phyloP scores from a whole-genome alignment of 2,888 invertebrate species.

The Dolichomitus sp. region DNA sequence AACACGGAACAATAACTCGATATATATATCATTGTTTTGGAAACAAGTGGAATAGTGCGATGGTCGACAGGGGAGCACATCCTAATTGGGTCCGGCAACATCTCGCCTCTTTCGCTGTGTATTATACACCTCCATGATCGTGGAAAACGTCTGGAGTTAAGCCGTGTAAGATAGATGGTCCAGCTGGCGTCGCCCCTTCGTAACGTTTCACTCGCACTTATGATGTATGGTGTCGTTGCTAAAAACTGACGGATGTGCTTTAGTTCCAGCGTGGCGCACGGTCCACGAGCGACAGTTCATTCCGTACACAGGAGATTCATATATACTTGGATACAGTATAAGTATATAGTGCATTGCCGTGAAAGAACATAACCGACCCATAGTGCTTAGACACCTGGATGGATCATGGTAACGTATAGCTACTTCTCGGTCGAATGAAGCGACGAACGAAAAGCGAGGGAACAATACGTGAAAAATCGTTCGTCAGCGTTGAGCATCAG shows the following conservation, averaged over 20 bases:
- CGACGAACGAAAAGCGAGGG: slow-evolving; percentile 34
- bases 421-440: slow-evolving; percentile 41
- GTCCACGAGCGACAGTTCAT: slow-evolving; percentile 29
- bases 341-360: neutral
- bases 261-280: slow-evolving; percentile 46
- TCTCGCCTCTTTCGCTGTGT: slow-evolving; percentile 14
- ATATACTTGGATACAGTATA: neutral
- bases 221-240: slow-evolving; percentile 77
- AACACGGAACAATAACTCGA: neutral
- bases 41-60: slow-evolving; percentile 42
- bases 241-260: slow-evolving; percentile 80
- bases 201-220: slow-evolving; percentile 76
- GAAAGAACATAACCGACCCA: slow-evolving; percentile 4
- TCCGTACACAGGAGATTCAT: slow-evolving; percentile 25
- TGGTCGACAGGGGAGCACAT: slow-evolving; percentile 33
- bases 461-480: slow-evolving; percentile 64
- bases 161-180: slow-evolving; percentile 78
- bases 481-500: slow-evolving; percentile 19
- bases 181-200: slow-evolving; percentile 68
- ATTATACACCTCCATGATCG: slow-evolving; percentile 29
- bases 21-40: slow-evolving; percentile 45
- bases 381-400: slow-evolving; percentile 19
- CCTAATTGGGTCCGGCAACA: slow-evolving; percentile 50
- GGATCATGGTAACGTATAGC: slow-evolving; percentile 31
- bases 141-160: slow-evolving; percentile 73